phyloP scores from a whole-genome alignment of 2,113 vertebrate genomes.

The Gorsachius goisagi region DNA sequence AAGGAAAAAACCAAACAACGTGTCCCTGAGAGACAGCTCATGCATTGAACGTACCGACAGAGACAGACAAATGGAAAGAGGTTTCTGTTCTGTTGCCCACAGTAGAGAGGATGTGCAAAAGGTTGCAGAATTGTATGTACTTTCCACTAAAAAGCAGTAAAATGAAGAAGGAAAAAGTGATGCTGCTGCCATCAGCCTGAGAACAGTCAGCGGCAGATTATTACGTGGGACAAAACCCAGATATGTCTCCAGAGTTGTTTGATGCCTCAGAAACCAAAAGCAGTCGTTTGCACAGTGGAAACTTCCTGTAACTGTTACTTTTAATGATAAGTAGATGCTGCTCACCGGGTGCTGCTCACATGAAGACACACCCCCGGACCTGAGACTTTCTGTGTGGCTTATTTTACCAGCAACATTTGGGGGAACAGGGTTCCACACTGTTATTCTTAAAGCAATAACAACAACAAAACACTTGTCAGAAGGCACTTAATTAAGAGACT shows the following conservation, averaged over 20 bases:
- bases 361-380: neutral
- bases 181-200: neutral
- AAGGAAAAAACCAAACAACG: rapidly evolving
- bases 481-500: neutral
- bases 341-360: neutral
- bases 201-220: neutral
- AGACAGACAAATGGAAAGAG: neutral
- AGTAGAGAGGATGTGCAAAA: neutral
- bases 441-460: neutral
- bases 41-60: rapidly evolving
- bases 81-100: neutral
- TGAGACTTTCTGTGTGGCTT: neutral
- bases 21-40: neutral
- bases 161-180: neutral
- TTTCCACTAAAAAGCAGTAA: neutral
- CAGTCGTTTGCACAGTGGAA: neutral
- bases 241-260: rapidly evolving
- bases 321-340: neutral
- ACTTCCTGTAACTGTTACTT: neutral
- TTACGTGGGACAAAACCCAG: neutral
- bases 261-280: neutral
- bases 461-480: neutral
- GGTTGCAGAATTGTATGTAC: neutral
- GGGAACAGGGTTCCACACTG: too few species aligned
- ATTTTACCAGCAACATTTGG: neutral